Base-by-base conservation (phyloP, 2,797 vertebrate species). In the Tarsius wallacei region DNA sequence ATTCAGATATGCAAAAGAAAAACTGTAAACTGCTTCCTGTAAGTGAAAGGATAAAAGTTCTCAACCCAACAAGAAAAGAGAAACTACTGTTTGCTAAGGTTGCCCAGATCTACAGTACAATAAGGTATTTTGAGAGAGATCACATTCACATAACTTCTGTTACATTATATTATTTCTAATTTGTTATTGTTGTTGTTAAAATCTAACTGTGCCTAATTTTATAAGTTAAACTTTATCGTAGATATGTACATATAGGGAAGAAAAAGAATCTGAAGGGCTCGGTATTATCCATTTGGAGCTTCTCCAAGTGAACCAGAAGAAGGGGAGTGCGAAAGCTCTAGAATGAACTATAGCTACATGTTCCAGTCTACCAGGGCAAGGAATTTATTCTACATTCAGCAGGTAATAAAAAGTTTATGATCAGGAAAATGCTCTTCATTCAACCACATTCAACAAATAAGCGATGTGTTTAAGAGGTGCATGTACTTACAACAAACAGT, bases 281-380 rank as follows among this genome's bases (percentile, higher is more conserved):
- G 7, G 13, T 57, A 80, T n/a, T 57, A 33, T 80, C 1, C 21
- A 5, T 42, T 42, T 42, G 76, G 24, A 84, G 57, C 31, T 36
- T 76, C 28, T 76, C 26, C 57, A 51, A 42, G 64, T 94, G 78
- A 95, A 61, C 66, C n/a, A 31, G n/a, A 91, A 49, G 73, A 55
- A 77, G 17, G 5, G 15, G 49, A 61, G 13, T 85, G 19, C 49
- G n/a, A 31, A 90, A 70, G 24, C 74, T 42, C 57, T 53, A 33
- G 7, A 81, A 26, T 63, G n/a, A 68, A 36, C 66, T 81, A 0
- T 87, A 70, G 22, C 26, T 53, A 14, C 26, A 24, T 89, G 19
- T 19, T 73, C 66, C 26, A 14, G 33, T 82, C 7, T 36, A n/a
- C 51, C 42, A n/a, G 64, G n/a, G 70, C 47, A 47, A 85, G 53